These are phyloP conservation scores for Rhimphoctona megacephalus DNA, from an alignment of 2,888 invertebrate species.

Conservation along the genomic window DNA sequence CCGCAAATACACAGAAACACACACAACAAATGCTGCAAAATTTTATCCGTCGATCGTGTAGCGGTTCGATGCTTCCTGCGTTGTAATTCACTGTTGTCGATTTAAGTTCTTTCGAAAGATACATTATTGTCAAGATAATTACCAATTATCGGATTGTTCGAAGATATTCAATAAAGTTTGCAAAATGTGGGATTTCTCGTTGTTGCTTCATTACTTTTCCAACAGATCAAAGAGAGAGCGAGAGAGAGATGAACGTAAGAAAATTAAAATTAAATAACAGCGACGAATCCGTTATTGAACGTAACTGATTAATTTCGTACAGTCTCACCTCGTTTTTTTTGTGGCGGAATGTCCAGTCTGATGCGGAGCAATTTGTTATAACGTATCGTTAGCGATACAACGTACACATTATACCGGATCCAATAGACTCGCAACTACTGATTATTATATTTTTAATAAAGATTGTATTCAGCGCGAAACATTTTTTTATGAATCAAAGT, in stretches of 20 bases:
- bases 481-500: too few relatives aligned
- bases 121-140: not conserved
- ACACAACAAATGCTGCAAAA: not conserved
- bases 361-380: too few relatives aligned
- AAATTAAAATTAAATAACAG: not conserved
- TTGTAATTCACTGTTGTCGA: constrained; percentile 1
- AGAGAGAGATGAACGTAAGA: not conserved
- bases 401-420: too few relatives aligned
- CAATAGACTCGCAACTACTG: too few relatives aligned
- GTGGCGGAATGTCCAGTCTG: not conserved
- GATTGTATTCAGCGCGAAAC: too few relatives aligned
- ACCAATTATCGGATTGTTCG: not conserved
- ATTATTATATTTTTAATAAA: too few relatives aligned
- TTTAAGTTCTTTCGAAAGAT: constrained; percentile 7
- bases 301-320: not conserved
- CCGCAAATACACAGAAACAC: not conserved
- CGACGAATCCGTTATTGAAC: not conserved
- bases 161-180: constrained; percentile 10
- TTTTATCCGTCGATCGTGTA: constrained; percentile 17
- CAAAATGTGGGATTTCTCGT: not conserved
- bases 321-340: not conserved
- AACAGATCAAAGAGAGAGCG: not conserved
- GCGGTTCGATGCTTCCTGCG: constrained; percentile 6
- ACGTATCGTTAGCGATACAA: too few relatives aligned
- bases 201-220: not conserved